Evolutionary conservation across 2,797 vertebrate genomes (phyloP).

Genomic region (Anabas testudineus): DNA sequence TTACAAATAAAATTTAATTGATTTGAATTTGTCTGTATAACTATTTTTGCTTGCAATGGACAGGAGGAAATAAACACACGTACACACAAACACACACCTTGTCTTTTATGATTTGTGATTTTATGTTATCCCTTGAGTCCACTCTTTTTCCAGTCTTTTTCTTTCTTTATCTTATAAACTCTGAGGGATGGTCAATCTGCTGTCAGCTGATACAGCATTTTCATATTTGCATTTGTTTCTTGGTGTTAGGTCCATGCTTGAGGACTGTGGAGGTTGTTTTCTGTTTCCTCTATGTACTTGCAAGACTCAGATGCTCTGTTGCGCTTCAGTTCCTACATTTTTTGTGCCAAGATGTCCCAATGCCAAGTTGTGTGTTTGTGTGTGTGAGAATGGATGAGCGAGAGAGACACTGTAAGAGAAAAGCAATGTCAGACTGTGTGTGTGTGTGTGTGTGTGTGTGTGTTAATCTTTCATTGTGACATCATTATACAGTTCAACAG

Average conservation of each 20-base stretch:
- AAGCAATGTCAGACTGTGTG: neutral
- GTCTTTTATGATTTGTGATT: no score
- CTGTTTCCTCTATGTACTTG: conserved; percentile 27
- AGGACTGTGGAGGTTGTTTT: conserved; percentile 13
- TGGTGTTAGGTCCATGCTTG: neutral
- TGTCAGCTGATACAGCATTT: conserved; percentile 27
- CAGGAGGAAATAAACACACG: no score
- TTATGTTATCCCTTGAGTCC: neutral
- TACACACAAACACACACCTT: no score
- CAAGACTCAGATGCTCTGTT: conserved; percentile 41
- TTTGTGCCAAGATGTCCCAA: conserved; percentile 38
- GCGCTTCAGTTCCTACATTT: conserved; percentile 54
- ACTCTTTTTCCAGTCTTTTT: conserved; percentile 2
- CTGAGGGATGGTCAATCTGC: neutral
- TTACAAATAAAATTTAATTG: no score
- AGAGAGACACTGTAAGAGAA: no score
- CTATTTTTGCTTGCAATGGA: no score
- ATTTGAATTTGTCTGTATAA: no score
- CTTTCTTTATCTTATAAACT: conserved; percentile 5
- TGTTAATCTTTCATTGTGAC: conserved; percentile 49
- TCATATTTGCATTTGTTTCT: conserved; percentile 21
- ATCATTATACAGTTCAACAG: conserved; percentile 34
- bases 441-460: conserved; percentile 9
- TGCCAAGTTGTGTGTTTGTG: conserved; percentile 28
- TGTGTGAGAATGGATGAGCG: conserved; percentile 1